phyloP scores from a whole-genome alignment of 2,888 invertebrate genomes.

The Polydrusus pterygomalis region DNA sequence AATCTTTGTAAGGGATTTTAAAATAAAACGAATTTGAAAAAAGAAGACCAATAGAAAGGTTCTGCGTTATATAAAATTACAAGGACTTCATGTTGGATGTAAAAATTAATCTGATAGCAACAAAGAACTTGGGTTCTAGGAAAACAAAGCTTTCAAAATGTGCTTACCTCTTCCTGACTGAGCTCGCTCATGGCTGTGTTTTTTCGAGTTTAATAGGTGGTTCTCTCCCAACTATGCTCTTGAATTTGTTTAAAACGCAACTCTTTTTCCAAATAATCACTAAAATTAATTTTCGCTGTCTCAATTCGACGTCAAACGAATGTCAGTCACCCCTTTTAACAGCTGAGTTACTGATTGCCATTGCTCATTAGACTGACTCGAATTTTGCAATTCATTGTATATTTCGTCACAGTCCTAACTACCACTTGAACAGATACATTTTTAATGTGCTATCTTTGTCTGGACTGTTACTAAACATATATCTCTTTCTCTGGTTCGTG shows the following conservation, averaged over 20 bases:
- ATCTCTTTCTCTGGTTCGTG: not conserved
- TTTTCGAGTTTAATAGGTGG: conserved; percentile 38
- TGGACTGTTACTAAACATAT: not conserved
- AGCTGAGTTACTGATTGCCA: conserved; percentile 68
- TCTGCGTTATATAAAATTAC: conserved; percentile 21
- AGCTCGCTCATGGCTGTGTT: conserved; percentile 83
- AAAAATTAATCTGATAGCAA: conserved; percentile 60
- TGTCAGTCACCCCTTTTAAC: conserved; percentile 70
- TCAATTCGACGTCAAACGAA: conserved; percentile 64
- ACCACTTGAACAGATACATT: conserved; percentile 55
- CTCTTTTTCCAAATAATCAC: conserved; percentile 52
- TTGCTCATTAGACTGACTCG: conserved; percentile 59
- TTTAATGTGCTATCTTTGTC: conserved; percentile 24
- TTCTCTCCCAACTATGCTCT: conserved; percentile 40
- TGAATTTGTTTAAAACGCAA: conserved; percentile 58
- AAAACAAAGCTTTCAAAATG: conserved; percentile 59
- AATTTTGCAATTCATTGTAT: conserved; percentile 59
- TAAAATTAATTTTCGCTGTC: conserved; percentile 59
- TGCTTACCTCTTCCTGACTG: conserved; percentile 90
- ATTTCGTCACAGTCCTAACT: conserved; percentile 64
- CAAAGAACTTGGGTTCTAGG: conserved; percentile 44
- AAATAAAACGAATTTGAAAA: not conserved
- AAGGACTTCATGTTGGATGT: conserved; percentile 29
- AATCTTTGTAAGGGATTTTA: not conserved
- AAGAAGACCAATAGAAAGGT: not conserved